Evolutionary conservation across 2,113 vertebrate species (phyloP).

Genomic region (Typhlomys cinereus): DNA sequence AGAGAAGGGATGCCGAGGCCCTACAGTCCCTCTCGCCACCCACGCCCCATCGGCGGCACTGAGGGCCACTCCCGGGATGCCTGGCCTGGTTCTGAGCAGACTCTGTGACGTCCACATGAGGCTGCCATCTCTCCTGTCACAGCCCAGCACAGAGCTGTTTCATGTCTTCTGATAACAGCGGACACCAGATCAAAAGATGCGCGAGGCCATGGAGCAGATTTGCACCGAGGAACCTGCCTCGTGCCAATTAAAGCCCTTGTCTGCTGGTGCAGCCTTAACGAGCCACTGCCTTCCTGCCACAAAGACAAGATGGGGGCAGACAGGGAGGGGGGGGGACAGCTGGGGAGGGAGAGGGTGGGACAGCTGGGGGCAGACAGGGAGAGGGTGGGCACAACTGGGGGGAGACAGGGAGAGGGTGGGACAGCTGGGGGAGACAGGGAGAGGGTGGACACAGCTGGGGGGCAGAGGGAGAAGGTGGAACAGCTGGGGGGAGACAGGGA

Average conservation of each 20-base stretch:
- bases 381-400: no score
- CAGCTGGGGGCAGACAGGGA: no score
- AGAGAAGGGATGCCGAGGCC: not conserved
- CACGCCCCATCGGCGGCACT: not conserved
- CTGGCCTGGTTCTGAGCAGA: not conserved
- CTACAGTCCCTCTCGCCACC: not conserved
- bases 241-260: not conserved
- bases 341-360: not conserved
- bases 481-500: not conserved
- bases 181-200: not conserved
- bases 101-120: not conserved
- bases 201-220: accelerated
- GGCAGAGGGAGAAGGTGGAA: no score
- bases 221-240: not conserved
- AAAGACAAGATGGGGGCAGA: accelerated
- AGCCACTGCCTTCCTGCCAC: not conserved
- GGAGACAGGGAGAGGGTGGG: no score
- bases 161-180: not conserved
- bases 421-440: no score
- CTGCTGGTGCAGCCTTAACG: not conserved
- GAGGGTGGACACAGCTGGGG: no score
- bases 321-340: not conserved
- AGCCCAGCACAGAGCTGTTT: accelerated
- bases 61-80: constrained; percentile 46
- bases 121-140: not conserved